A percentile compares a stretch with the other conserved stretches of the same genome.
These are phyloP conservation scores for Dicentrarchus labrax DNA, from an alignment of 2,113 vertebrate genomes.

Conservation along the genomic window DNA sequence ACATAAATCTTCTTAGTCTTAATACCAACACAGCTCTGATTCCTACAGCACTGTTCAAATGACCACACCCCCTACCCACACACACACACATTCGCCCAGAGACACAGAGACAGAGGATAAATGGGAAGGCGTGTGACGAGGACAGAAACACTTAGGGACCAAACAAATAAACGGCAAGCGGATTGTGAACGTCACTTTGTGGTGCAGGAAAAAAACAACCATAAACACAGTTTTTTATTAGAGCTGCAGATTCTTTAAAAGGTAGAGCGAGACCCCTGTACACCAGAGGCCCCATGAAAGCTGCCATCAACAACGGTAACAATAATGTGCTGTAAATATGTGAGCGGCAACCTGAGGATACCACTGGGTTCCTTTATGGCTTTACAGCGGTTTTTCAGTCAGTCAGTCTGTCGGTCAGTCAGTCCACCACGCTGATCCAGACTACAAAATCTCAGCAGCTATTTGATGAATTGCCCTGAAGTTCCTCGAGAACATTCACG, in stretches of 20 bases:
- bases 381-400: neutral
- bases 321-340: neutral
- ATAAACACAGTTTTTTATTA: neutral
- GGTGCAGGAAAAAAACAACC: neutral
- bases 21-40: constrained; percentile 14
- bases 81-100: neutral
- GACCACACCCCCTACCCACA: neutral
- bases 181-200: constrained; percentile 14
- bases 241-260: neutral
- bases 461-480: too few species aligned
- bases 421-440: neutral
- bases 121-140: neutral
- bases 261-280: neutral
- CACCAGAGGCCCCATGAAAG: neutral
- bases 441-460: neutral
- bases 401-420: neutral
- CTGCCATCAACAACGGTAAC: neutral
- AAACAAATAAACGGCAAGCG: constrained; percentile 4
- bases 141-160: neutral
- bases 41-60: constrained; percentile 8
- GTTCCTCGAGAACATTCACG: too few species aligned
- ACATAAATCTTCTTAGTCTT: constrained; percentile 35
- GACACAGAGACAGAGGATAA: neutral
- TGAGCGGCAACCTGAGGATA: neutral
- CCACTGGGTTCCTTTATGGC: neutral